Evolutionary conservation across 2,888 invertebrate species (phyloP), one percentile per base, ranked within the genome.

Genomic region (Heliconius erato): DNA sequence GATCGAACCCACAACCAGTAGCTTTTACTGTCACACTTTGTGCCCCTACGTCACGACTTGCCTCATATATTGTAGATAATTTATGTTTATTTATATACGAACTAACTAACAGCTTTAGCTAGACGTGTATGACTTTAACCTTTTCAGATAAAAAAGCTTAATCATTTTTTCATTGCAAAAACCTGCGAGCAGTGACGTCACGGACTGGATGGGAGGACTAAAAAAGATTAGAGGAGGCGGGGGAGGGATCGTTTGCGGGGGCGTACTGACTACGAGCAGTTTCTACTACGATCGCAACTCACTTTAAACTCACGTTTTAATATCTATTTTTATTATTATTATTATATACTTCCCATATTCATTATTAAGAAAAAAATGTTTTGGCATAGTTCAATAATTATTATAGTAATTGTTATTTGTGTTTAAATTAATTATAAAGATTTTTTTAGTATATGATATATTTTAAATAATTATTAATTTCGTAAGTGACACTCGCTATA

Each of bases 111-210:
- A 74, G 54, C 28, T 49, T 54, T 28, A 69, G 76, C 32, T 23
- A 71, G 35, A 63, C 23, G 68, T 32, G 67, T 44, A 67, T 14
- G 72, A 32, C 26, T 67, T 80, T 82, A 80, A 84, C 79, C 80
- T 82, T 82, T 80, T 71, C 32, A 54, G 69, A 72, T 65, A 76
- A 82, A 87, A 89, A 89, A 89, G 89, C 88, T 91, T 91, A 91
- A 91, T 92, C 89, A 90, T 92, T 92, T 94, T 95, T 94, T 94
- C 92, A 92, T 92, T 93, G 92, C 91, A 91, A 92, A 93, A 94
- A 83, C 94, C 91, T 90, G 89, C 91, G 91, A 94, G 92, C 91
- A 89, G 94, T 95, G 95, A 96, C 95, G 95, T 95, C 95, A 95
- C 93, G 89, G 90, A 88, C 89, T 91, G 88, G 89, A 86, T 86